Evolutionary conservation across 1,140 invertebrate species (phyloP), one percentile per base, ranked within the genome.

Genomic region (Pollicipes pollicipes): DNA sequence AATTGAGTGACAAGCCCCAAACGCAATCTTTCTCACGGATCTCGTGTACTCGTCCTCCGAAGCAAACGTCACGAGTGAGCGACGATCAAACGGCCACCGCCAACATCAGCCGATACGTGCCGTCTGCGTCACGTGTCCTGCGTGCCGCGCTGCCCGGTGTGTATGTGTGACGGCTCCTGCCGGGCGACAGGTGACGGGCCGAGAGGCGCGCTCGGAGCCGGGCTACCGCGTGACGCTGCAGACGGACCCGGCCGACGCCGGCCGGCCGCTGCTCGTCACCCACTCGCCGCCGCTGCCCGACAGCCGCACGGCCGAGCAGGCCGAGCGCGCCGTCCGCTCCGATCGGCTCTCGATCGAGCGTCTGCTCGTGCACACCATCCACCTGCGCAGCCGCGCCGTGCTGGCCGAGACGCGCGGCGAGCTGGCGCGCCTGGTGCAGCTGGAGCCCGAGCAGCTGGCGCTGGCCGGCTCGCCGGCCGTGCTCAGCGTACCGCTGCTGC

Each of bases 291-390:
- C 21, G 17, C 31, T 29, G 63, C 32, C 16, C 28, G 58, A 70
- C 68, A 76, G 75, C 45, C 72, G 84, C 82, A 85, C 87, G 78
- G 81, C 81, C 73, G 89, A 92, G 80, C 88, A 90, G 70, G 88
- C 89, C 31, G 88, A 91, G 75, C 81, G 88, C 74, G 89, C 89
- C 6, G 87, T 93, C 68, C 84, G 88, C 69, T 91, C 90, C 35
- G 92, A 95, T 79, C 86, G 91, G 74, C 82, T 97, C 0, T 97
- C 93, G 1, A 91, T 98, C 85, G 94, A 97, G 82, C 87, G 91
- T 67, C 82, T 98, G 67, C 82, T 98, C n/a, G 93, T 97, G n/a
- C 92, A 97, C 76, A 98, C 95, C 0, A 95, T 98, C 76, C 95
- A 97, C 79, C 88, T 97, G 31, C 83, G 96, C 72, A 94, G 93